Conservation (phyloP, 2,797 vertebrate species). For the Cynopterus sphinx region DNA sequence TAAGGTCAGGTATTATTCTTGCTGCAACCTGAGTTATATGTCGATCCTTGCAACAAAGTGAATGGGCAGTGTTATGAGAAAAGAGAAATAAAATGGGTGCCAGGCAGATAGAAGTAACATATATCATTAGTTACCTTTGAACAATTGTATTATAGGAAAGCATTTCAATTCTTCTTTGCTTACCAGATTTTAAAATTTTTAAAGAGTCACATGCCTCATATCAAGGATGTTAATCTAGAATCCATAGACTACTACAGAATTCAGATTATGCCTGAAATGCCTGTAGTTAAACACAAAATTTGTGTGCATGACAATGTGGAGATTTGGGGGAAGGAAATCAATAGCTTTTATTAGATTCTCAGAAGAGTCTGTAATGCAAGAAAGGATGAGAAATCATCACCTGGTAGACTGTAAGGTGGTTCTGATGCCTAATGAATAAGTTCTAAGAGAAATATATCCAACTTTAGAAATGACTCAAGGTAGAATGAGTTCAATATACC, state of each 20-base stretch:
- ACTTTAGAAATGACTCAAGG: constrained; percentile 20
- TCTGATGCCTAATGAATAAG: background rate
- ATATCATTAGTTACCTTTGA: background rate
- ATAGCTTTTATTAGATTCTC: background rate
- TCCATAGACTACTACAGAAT: background rate
- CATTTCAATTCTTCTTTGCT: constrained; percentile 6
- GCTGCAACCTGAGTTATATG: background rate
- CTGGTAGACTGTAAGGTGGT: background rate
- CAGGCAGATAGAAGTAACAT: background rate
- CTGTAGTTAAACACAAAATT: background rate
- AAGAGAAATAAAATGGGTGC: background rate
- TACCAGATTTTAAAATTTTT: background rate
- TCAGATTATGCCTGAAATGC: background rate
- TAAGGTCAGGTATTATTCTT: background rate
- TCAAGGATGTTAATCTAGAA: constrained; percentile 42
- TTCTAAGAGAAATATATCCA: background rate
- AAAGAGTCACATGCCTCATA: background rate
- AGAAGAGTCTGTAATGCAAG: background rate
- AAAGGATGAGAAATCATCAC: background rate
- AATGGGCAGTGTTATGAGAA: background rate
- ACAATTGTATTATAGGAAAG: background rate
- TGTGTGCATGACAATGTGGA: background rate
- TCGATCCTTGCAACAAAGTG: background rate
- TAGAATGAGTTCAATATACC: background rate
- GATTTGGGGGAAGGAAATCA: background rate